Conservation (phyloP, 2,888 invertebrate genomes). For the Ectemnius cavifrons region DNA sequence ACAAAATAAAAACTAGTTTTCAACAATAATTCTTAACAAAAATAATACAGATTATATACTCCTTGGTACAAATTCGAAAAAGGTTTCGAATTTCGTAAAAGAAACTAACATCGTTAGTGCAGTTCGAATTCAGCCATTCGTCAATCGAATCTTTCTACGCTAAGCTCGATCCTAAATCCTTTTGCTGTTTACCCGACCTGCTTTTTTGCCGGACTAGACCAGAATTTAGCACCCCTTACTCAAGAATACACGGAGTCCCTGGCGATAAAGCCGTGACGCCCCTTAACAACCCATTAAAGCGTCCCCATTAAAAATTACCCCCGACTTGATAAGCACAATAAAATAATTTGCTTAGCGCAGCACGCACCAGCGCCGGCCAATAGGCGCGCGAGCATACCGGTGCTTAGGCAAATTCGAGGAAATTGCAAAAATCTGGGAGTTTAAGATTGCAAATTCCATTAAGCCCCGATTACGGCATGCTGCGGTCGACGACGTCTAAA, state of each 20-base stretch:
- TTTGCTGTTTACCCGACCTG: background rate
- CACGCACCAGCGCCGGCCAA: background rate
- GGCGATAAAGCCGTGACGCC: conserved; percentile 35
- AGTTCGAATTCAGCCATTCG: background rate
- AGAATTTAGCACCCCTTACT: background rate
- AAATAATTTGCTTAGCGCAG: conserved; percentile 41
- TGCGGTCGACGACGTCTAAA: conserved; percentile 42
- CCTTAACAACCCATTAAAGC: conserved; percentile 40
- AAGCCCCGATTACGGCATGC: conserved; percentile 47
- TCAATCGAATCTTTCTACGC: conserved; percentile 1
- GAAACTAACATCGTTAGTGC: no score
- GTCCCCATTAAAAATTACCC: conserved; percentile 49
- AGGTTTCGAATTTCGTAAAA: no score
- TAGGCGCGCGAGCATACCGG: background rate
- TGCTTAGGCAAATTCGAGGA: conserved; percentile 56
- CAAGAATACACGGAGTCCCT: background rate
- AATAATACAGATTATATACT: no score
- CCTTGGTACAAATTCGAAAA: no score
- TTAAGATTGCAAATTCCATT: conserved; percentile 51
- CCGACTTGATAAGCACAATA: conserved; percentile 43
- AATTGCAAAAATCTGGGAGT: conserved; percentile 51
- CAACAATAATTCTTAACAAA: no score
- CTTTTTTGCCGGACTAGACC: background rate
- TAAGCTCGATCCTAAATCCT: background rate
- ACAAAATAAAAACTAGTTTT: no score